These are phyloP conservation scores for Drosophila sproati DNA, from an alignment of 1,140 invertebrate genomes.

Conservation along the genomic window DNA sequence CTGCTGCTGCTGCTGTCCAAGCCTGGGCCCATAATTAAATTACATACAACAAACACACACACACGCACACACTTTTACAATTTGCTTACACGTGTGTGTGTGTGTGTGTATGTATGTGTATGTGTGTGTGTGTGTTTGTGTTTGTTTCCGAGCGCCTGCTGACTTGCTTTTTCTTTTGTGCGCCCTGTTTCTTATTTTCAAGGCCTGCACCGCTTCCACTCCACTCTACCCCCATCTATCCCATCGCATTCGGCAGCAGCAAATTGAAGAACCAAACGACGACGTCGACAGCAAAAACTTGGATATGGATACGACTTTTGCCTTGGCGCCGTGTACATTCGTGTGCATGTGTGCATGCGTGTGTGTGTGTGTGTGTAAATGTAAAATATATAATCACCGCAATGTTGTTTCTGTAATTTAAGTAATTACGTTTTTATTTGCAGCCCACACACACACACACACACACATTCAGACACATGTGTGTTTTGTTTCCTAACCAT, in stretches of 20 bases:
- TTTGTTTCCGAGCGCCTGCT: constrained; percentile 53
- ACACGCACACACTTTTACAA: constrained; percentile 8
- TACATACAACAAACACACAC: constrained; percentile 62
- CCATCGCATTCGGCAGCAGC: constrained; percentile 56
- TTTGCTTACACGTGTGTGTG: constrained; percentile 40
- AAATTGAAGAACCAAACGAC: constrained; percentile 35
- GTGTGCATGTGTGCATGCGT: neutral
- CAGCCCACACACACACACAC: neutral
- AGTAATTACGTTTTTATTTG: constrained; percentile 67
- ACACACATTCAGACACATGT: neutral
- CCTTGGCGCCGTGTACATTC: constrained; percentile 25
- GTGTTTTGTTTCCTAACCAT: constrained; percentile 4
- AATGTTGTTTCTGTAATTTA: constrained; percentile 66
- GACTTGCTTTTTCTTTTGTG: constrained; percentile 70
- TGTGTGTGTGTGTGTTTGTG: constrained; percentile 31
- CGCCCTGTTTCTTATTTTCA: constrained; percentile 45
- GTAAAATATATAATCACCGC: constrained; percentile 70
- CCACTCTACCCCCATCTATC: constrained; percentile 10
- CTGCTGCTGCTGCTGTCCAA: constrained; percentile 8
- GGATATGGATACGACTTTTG: constrained; percentile 52
- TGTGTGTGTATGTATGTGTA: constrained; percentile 37
- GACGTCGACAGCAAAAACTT: constrained; percentile 35
- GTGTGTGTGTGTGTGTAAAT: constrained; percentile 33
- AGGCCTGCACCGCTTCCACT: constrained; percentile 47
- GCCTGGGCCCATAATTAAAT: constrained; percentile 77